phyloP scores from a whole-genome alignment of 2,888 invertebrate genomes.

The Drosophila maculinotata region DNA sequence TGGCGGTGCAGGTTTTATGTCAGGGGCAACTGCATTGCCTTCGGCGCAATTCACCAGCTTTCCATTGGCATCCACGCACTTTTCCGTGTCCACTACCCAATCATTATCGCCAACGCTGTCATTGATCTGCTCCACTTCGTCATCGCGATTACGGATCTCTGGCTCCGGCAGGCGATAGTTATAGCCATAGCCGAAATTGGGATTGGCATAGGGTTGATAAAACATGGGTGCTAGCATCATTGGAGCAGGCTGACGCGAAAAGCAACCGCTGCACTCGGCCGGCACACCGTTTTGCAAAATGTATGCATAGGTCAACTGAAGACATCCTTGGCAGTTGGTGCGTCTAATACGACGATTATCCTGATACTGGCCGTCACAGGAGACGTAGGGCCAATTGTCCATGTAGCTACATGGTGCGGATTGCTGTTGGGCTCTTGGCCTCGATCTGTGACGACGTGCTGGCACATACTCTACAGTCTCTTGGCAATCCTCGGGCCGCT shows the following conservation, averaged over 20 bases:
- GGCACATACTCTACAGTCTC: conserved; percentile 75
- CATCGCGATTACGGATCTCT: neutral
- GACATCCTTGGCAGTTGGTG: conserved; percentile 56
- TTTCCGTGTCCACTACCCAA: conserved; percentile 50
- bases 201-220: conserved; percentile 18
- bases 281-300: conserved; percentile 67
- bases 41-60: conserved; percentile 52
- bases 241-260: conserved; percentile 24
- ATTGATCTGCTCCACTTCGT: neutral
- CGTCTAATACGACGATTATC: conserved; percentile 17
- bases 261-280: conserved; percentile 55
- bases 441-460: conserved; percentile 30
- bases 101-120: conserved; percentile 15
- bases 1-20: conserved; percentile 12
- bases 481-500: conserved; percentile 56
- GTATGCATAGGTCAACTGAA: conserved; percentile 56
- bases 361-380: conserved; percentile 26
- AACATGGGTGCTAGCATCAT: conserved; percentile 40
- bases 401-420: conserved; percentile 35
- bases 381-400: conserved; percentile 69
- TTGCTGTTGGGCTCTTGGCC: conserved; percentile 1
- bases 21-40: conserved; percentile 21
- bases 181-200: conserved; percentile 30
- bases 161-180: conserved; percentile 1
- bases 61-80: conserved; percentile 61